phyloP scores from a whole-genome alignment of 2,113 vertebrate species.

The Pituophis catenifer region DNA sequence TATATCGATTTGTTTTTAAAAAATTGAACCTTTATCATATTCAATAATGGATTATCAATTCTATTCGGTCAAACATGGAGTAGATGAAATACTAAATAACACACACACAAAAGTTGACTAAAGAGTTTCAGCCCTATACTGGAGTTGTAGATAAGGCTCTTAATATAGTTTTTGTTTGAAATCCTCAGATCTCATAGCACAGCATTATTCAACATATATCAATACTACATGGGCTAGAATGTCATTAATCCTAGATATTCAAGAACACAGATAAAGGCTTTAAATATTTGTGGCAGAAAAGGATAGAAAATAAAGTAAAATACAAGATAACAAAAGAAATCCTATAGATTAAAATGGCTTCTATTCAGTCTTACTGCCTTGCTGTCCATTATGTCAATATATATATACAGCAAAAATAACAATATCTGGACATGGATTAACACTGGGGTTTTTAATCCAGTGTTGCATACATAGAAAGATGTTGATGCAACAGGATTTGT shows the following conservation, averaged over 20 bases:
- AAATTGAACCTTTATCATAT: neutral
- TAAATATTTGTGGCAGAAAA: neutral
- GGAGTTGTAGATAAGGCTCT: neutral
- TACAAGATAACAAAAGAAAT: neutral
- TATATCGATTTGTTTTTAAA: neutral
- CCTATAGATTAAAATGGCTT: constrained; percentile 40
- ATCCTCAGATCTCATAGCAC: neutral
- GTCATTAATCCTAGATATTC: neutral
- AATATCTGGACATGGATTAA: constrained; percentile 31
- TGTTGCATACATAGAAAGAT: neutral
- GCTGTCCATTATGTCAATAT: constrained; percentile 28
- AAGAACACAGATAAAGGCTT: neutral
- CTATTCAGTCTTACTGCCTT: constrained; percentile 55
- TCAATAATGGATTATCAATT: neutral
- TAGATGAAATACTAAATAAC: neutral
- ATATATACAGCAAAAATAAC: constrained; percentile 42
- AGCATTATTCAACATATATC: neutral
- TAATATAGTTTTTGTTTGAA: neutral
- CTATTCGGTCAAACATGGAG: neutral
- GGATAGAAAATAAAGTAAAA: neutral
- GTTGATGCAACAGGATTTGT: neutral
- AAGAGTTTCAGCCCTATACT: neutral
- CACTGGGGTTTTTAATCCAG: neutral
- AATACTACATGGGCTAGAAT: neutral
- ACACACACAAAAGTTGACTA: neutral